Evolutionary conservation across 2,797 vertebrate genomes (phyloP).

Genomic region (Acanthiza pusilla): DNA sequence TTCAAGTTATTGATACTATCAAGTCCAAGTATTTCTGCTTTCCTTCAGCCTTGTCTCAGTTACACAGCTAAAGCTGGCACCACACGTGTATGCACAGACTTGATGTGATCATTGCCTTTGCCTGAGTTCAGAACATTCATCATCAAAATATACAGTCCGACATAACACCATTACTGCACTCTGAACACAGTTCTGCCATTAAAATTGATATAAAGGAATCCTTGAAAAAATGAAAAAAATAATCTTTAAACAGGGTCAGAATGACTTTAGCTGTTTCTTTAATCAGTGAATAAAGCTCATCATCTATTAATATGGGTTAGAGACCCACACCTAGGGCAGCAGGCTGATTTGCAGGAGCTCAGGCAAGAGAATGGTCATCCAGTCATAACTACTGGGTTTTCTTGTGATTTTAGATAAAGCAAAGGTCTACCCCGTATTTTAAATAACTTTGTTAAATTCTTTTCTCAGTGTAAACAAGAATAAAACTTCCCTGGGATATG

Average conservation of each 20-base stretch:
- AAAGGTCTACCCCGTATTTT: neutral
- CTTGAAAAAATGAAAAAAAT: neutral
- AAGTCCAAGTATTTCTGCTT: conserved; percentile 51
- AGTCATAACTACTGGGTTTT: neutral
- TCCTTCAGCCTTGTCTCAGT: conserved; percentile 30
- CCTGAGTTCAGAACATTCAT: neutral
- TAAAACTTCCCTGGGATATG: neutral
- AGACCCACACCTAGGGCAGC: neutral
- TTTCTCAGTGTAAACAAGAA: neutral
- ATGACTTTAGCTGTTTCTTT: neutral
- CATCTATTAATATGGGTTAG: neutral
- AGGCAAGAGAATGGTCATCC: neutral
- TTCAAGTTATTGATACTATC: conserved; percentile 11
- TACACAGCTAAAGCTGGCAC: conserved; percentile 23
- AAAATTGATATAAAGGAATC: neutral
- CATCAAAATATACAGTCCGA: neutral
- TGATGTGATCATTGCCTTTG: neutral
- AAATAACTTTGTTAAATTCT: neutral
- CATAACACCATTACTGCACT: neutral
- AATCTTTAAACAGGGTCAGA: neutral
- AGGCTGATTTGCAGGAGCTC: neutral
- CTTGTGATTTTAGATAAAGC: neutral
- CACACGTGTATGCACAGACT: neutral
- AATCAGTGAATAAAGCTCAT: neutral
- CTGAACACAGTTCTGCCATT: neutral